Percentiles rank a stretch among this genome's conserved stretches.
Evolutionary conservation across 2,888 invertebrate species (phyloP).

Genomic region (Stramonita haemastoma): DNA sequence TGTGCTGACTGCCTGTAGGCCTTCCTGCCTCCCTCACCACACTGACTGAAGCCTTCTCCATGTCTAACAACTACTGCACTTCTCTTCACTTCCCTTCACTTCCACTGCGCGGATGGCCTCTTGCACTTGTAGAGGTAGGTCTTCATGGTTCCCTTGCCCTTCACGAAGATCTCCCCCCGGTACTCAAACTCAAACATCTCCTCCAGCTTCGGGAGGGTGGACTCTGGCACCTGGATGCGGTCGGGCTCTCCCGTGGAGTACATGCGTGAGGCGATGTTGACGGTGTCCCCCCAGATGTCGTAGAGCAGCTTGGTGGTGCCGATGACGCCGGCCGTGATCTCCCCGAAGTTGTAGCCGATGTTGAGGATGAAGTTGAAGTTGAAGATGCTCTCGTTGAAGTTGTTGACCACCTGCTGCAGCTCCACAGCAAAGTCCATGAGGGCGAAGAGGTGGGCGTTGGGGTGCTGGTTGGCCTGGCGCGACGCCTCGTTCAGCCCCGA

Average conservation of each 20-base stretch:
- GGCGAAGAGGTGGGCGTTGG: slow-evolving; percentile 88
- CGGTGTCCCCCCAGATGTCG: slow-evolving; percentile 99
- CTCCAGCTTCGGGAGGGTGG: slow-evolving; percentile 81
- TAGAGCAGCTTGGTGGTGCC: slow-evolving; percentile 97
- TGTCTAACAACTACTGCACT: slow-evolving; percentile 45
- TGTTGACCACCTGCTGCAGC: slow-evolving; percentile 83
- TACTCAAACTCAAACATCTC: slow-evolving; percentile 90
- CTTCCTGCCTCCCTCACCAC: too few relatives aligned
- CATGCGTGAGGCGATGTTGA: slow-evolving; percentile 98
- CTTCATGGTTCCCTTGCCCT: slow-evolving; percentile 97
- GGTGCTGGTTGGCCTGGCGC: slow-evolving; percentile 84
- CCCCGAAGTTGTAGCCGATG: slow-evolving; percentile 94
- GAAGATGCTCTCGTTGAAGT: slow-evolving; percentile 77
- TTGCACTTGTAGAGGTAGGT: slow-evolving; percentile 84
- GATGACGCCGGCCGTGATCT: slow-evolving; percentile 96
- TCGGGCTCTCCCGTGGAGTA: slow-evolving; percentile 95
- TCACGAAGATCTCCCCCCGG: slow-evolving; percentile 95
- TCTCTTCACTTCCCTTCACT: slow-evolving; percentile 65
- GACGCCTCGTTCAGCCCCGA: slow-evolving; percentile 92
- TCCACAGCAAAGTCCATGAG: slow-evolving; percentile 95
- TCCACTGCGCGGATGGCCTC: slow-evolving; percentile 64
- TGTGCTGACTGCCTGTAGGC: not conserved
- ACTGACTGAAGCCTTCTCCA: not conserved
- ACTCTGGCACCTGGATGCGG: slow-evolving; percentile 82
- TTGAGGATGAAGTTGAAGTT: slow-evolving; percentile 77